Evolutionary conservation across 2,888 invertebrate species (phyloP).

Genomic region (Lapara coniferarum): DNA sequence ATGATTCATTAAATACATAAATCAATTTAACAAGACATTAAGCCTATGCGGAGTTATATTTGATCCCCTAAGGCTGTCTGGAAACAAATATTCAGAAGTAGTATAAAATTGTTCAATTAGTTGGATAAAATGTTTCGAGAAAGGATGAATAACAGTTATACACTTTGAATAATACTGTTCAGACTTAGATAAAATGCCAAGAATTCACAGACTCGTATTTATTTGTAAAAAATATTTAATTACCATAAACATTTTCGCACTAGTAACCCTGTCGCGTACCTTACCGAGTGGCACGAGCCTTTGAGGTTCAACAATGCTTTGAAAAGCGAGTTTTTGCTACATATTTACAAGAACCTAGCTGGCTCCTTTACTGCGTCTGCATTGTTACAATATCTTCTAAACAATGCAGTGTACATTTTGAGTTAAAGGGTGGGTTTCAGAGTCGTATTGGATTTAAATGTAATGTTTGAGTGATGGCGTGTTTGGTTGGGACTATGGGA

Average conservation of each 20-base stretch:
- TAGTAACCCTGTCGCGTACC: background rate
- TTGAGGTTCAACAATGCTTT: constrained; percentile 20
- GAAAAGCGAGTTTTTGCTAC: constrained; percentile 16
- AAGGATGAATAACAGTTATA: no score
- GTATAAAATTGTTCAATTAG: no score
- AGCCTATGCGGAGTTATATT: background rate
- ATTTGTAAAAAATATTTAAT: background rate
- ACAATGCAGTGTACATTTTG: constrained; percentile 11
- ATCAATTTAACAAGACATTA: background rate
- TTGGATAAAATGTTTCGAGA: no score
- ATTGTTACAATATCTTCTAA: constrained; percentile 13
- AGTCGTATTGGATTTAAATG: no score
- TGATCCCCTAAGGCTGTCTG: background rate
- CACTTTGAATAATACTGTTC: no score
- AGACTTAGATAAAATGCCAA: no score
- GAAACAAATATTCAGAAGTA: background rate
- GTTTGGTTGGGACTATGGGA: no score
- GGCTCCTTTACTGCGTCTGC: constrained; percentile 1
- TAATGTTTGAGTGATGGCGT: no score
- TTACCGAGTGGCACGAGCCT: constrained; percentile 3
- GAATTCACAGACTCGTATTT: no score
- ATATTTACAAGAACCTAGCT: constrained; percentile 9
- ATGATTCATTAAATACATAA: background rate
- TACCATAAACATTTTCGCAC: background rate
- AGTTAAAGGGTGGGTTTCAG: background rate